phyloP scores from a whole-genome alignment of 2,113 vertebrate genomes.

The Barbus barbus region DNA sequence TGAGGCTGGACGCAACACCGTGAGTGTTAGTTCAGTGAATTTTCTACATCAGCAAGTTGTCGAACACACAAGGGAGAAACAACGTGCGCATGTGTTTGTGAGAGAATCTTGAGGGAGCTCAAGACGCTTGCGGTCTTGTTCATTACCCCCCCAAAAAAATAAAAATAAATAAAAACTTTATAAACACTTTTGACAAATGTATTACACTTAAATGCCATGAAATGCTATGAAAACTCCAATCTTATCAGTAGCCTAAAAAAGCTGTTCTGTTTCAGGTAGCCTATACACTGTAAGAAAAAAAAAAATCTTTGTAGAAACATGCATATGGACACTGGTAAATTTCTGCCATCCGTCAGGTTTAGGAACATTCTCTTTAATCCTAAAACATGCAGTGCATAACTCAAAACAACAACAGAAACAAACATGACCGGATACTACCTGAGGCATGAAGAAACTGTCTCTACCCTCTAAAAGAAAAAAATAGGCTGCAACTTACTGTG shows the following conservation, averaged over 20 bases:
- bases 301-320: too few species aligned
- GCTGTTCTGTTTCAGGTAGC: not conserved
- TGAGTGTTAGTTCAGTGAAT: constrained; percentile 62
- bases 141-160: too few species aligned
- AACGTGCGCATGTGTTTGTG: constrained; percentile 34
- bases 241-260: not conserved
- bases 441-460: not conserved
- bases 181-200: too few species aligned
- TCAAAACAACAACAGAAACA: too few species aligned
- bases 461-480: not conserved
- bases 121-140: not conserved
- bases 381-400: too few species aligned
- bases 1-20: constrained; percentile 70
- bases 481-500: too few species aligned
- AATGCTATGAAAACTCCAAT: not conserved
- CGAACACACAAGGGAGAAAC: constrained; percentile 46
- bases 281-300: not conserved
- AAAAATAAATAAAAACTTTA: too few species aligned
- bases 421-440: too few species aligned
- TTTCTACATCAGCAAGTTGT: constrained; percentile 38
- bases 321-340: too few species aligned
- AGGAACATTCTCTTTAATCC: too few species aligned
- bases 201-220: not conserved
- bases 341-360: too few species aligned
- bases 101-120: not conserved